Conservation (phyloP, 2,888 invertebrate genomes). For the Melanophora roralis region DNA sequence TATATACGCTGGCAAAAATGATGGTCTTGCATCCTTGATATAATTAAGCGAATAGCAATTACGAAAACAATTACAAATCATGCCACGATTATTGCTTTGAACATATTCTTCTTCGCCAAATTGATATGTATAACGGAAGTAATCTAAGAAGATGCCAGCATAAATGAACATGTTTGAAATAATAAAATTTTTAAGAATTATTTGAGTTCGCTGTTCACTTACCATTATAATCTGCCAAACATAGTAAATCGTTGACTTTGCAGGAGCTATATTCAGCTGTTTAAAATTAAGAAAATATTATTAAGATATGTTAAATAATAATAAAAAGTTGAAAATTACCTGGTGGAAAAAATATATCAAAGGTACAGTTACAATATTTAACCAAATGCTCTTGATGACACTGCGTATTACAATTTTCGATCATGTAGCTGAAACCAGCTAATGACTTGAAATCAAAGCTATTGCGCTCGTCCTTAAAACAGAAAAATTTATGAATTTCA, state of each 20-base stretch:
- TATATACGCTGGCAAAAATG: constrained; percentile 70
- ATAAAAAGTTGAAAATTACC: constrained; percentile 68
- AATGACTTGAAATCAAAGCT: constrained; percentile 71
- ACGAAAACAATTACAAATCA: constrained; percentile 75
- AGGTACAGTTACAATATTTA: constrained; percentile 75
- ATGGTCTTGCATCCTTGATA: constrained; percentile 71
- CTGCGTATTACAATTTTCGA: constrained; percentile 74
- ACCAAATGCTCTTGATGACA: constrained; percentile 75
- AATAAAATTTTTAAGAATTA: too few relatives aligned
- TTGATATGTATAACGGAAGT: constrained; percentile 69
- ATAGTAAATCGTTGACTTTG: constrained; percentile 69
- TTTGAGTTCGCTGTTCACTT: background rate
- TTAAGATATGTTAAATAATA: background rate
- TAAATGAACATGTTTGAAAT: too few relatives aligned
- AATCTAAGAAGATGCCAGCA: constrained; percentile 63
- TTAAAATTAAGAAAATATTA: background rate
- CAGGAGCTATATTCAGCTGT: constrained; percentile 69
- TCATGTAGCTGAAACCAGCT: constrained; percentile 73
- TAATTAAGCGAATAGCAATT: constrained; percentile 76
- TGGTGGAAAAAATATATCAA: constrained; percentile 75
- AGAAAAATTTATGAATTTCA: too few relatives aligned
- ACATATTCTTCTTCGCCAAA: constrained; percentile 70
- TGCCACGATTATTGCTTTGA: constrained; percentile 70
- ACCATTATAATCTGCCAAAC: constrained; percentile 73
- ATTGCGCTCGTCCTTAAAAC: constrained; percentile 69